A percentile compares a stretch with the other conserved stretches of the same genome.
phyloP scores from a whole-genome alignment of 2,888 invertebrate genomes.

The Cheilosia urbana region DNA sequence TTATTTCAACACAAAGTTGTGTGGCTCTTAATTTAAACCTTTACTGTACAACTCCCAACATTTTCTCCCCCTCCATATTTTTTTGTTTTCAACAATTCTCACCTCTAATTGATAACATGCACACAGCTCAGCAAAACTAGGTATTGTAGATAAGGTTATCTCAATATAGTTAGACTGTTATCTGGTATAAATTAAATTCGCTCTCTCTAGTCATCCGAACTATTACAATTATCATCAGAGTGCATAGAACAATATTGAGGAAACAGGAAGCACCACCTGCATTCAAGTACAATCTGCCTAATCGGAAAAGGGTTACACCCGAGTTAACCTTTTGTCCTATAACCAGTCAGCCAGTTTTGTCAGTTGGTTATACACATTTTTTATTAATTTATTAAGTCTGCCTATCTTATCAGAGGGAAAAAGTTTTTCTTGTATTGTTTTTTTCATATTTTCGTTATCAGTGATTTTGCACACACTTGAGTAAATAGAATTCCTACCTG shows the following conservation, averaged over 20 bases:
- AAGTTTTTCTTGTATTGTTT: not conserved
- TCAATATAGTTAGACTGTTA: not conserved
- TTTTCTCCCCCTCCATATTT: not conserved
- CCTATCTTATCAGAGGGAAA: constrained; percentile 44
- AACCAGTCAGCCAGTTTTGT: too few species aligned
- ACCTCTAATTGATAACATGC: constrained; percentile 9
- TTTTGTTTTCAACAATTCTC: not conserved
- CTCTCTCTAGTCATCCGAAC: not conserved
- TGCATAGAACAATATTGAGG: not conserved
- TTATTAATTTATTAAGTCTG: not conserved
- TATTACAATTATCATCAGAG: not conserved
- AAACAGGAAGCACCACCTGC: not conserved
- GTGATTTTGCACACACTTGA: constrained; percentile 69
- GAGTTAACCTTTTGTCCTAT: not conserved
- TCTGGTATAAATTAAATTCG: not conserved
- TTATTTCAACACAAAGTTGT: too few species aligned
- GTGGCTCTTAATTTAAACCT: too few species aligned
- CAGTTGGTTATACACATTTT: not conserved
- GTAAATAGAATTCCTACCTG: constrained; percentile 42
- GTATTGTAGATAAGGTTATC: constrained; percentile 11
- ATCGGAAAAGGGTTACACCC: not conserved
- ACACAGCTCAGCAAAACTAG: not conserved
- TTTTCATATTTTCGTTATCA: constrained; percentile 10
- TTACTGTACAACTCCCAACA: too few species aligned
- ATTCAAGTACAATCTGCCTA: not conserved